Percentiles rank a stretch among this genome's conserved stretches.
Evolutionary conservation across 2,113 vertebrate species (phyloP).

Genomic region (Melanerpes aurifrons): DNA sequence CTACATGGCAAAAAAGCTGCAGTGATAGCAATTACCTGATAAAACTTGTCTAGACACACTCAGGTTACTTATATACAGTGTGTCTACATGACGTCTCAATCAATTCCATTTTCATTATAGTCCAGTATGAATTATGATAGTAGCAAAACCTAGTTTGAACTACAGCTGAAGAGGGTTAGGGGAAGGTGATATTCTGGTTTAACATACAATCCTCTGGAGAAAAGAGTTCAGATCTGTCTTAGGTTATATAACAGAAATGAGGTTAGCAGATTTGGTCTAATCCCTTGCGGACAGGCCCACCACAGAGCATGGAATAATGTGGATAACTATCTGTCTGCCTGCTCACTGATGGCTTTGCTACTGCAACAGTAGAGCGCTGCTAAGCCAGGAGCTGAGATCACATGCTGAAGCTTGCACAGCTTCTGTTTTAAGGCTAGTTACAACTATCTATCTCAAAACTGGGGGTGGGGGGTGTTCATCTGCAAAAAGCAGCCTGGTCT

Average conservation of each 20-base stretch:
- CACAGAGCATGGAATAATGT: conserved; percentile 44
- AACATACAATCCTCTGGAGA: conserved; percentile 32
- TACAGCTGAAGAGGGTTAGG: conserved; percentile 31
- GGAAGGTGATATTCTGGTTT: conserved; percentile 40
- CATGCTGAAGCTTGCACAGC: background rate
- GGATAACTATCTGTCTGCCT: conserved; percentile 16
- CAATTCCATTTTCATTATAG: background rate
- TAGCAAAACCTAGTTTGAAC: conserved; percentile 41
- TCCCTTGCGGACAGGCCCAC: conserved; percentile 60
- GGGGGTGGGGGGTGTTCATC: background rate
- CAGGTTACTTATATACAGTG: background rate
- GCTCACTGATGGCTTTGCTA: background rate
- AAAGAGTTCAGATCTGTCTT: conserved; percentile 50
- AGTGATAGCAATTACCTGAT: background rate
- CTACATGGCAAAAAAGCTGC: background rate
- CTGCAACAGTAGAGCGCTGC: background rate
- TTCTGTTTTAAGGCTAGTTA: background rate
- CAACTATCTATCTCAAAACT: background rate
- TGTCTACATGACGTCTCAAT: background rate
- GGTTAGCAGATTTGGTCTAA: conserved; percentile 67
- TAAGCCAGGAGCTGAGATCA: background rate
- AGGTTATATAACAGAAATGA: conserved; percentile 61
- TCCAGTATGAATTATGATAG: conserved; percentile 11
- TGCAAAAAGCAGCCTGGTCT: background rate
- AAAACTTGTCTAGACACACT: background rate